A percentile compares a stretch with the other conserved stretches of the same genome.
Conservation (phyloP, 2,888 invertebrate species). For the Sesia bembeciformis region DNA sequence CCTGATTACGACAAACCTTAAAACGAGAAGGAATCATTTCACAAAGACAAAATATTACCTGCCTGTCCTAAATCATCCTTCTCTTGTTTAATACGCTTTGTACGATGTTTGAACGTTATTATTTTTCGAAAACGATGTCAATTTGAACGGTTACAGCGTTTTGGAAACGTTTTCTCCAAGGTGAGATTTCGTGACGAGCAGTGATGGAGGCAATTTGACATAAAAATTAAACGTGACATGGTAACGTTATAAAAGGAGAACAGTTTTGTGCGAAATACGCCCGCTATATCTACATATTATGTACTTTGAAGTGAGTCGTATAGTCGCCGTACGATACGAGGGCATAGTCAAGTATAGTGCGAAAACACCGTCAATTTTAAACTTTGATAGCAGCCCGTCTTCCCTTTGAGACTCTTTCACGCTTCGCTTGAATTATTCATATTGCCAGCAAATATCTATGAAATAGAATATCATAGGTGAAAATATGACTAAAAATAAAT, state of each 20-base stretch:
- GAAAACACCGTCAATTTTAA: conserved; percentile 46
- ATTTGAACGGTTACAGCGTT: neutral
- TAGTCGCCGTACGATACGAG: conserved; percentile 13
- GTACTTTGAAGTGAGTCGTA: conserved; percentile 6
- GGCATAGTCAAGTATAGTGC: conserved; percentile 41
- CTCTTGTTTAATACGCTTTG: too few relatives aligned
- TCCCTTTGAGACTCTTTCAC: conserved; percentile 61
- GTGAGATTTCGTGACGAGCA: conserved; percentile 1
- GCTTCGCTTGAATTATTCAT: conserved; percentile 61
- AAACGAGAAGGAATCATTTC: too few relatives aligned
- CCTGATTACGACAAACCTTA: too few relatives aligned
- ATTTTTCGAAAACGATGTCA: too few relatives aligned
- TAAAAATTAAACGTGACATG: neutral
- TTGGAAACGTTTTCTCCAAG: neutral
- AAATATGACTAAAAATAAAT: conserved; percentile 15
- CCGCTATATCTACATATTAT: neutral
- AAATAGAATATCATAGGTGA: conserved; percentile 40
- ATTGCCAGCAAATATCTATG: conserved; percentile 49
- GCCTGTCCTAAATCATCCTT: too few relatives aligned
- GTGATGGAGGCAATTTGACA: conserved; percentile 4
- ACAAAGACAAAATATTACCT: too few relatives aligned
- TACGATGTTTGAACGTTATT: too few relatives aligned
- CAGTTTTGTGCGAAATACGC: neutral
- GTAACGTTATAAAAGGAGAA: neutral
- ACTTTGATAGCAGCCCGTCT: conserved; percentile 49